Evolutionary conservation across 2,797 vertebrate genomes (phyloP).

Genomic region (Nannoperca australis): DNA sequence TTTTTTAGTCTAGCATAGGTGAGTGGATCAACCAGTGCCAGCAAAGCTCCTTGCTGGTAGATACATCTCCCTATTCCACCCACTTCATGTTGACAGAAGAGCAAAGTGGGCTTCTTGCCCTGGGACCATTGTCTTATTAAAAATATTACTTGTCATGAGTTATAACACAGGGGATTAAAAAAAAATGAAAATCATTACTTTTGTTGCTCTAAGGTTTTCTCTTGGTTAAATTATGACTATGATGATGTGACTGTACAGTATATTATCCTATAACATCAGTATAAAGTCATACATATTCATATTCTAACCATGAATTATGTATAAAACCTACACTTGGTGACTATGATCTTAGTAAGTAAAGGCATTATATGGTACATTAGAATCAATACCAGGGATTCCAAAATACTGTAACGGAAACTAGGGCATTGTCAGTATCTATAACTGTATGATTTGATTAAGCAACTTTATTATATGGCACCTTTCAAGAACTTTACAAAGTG

Average conservation of each 20-base stretch:
- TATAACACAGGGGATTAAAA: constrained; percentile 21
- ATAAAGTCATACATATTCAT: constrained; percentile 16
- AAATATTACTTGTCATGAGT: constrained; percentile 38
- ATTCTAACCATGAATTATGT: constrained; percentile 24
- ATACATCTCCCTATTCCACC: constrained; percentile 34
- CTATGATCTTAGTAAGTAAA: background rate
- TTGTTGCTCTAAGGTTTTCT: constrained; percentile 11
- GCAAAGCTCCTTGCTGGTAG: constrained; percentile 13
- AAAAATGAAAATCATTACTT: constrained; percentile 23
- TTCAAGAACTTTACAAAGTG: too few species aligned
- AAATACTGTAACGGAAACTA: background rate
- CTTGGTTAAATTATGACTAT: background rate
- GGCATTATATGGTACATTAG: background rate
- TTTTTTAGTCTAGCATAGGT: constrained; percentile 36
- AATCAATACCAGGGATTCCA: background rate
- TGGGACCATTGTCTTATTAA: constrained; percentile 40
- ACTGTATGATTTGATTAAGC: background rate
- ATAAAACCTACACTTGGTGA: background rate
- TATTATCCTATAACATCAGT: background rate
- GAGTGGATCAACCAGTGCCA: constrained; percentile 42
- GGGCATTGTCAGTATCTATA: background rate
- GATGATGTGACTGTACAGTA: background rate
- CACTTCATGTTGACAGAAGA: constrained; percentile 28
- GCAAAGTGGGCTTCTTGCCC: constrained; percentile 32
- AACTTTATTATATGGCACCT: too few species aligned